These are phyloP conservation scores for Fukomys damarensis DNA, from an alignment of 2,113 vertebrate species.

Conservation along the genomic window DNA sequence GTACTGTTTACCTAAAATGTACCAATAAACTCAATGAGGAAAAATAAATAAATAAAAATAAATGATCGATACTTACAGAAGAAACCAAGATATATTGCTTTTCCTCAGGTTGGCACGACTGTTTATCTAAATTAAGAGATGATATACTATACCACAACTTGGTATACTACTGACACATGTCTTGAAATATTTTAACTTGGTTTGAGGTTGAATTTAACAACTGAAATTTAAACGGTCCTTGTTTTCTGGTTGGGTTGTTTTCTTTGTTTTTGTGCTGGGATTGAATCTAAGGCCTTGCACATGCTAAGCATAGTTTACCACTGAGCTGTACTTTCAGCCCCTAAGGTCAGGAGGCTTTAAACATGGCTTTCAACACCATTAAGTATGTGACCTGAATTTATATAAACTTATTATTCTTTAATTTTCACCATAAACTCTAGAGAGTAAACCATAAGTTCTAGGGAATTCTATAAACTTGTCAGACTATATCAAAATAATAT, in stretches of 20 bases:
- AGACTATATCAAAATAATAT: conserved; percentile 29
- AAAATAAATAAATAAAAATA: too few species aligned
- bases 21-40: too few species aligned
- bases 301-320: background rate
- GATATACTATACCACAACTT: background rate
- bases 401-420: background rate
- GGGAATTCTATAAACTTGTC: background rate
- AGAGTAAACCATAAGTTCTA: conserved; percentile 40
- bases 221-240: conserved; percentile 41
- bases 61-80: conserved; percentile 40
- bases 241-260: background rate
- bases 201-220: conserved; percentile 48
- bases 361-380: background rate
- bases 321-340: background rate
- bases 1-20: too few species aligned
- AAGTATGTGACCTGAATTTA: background rate
- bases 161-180: background rate
- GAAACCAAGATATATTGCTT: background rate
- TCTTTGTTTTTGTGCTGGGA: background rate
- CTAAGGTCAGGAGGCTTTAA: background rate
- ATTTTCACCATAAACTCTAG: conserved; percentile 45
- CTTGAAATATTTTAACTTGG: background rate
- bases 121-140: conserved; percentile 43
- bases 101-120: conserved; percentile 15
- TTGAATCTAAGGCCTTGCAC: background rate